Conservation (phyloP, 2,113 vertebrate genomes). For the Crotalus tigris region DNA sequence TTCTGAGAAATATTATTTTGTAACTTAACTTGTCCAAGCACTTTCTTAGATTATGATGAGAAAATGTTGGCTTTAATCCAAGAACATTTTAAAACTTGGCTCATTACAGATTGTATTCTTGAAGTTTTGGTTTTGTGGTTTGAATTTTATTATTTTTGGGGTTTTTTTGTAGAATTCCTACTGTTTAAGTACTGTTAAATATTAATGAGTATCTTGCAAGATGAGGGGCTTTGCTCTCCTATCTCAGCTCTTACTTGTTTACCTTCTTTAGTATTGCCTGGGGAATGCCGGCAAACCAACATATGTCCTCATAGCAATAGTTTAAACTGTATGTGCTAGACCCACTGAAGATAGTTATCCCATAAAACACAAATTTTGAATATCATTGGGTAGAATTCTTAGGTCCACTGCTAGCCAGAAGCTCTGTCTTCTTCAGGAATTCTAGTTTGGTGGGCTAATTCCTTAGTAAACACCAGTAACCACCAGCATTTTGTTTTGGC, state of each 20-base stretch:
- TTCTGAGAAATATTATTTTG: background rate
- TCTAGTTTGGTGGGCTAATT: background rate
- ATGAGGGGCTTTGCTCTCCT: background rate
- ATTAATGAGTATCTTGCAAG: background rate
- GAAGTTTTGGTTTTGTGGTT: background rate
- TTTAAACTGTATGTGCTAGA: background rate
- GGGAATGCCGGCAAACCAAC: background rate
- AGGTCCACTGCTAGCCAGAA: background rate
- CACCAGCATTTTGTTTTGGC: background rate
- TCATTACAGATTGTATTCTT: background rate
- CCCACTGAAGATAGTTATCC: background rate
- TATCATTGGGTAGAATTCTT: background rate
- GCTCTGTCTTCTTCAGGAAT: background rate
- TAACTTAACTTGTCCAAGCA: background rate
- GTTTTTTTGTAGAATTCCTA: background rate
- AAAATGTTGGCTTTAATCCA: background rate
- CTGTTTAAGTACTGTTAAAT: background rate
- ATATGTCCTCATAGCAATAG: background rate
- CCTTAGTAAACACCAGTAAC: background rate
- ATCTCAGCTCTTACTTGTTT: background rate
- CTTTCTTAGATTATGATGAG: background rate
- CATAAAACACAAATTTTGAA: background rate
- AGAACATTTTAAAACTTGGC: background rate
- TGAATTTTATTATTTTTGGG: background rate
- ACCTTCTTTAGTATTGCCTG: background rate